These are phyloP conservation scores for Acipenser transmontanus DNA, from an alignment of 2,797 vertebrate genomes.

Conservation along the genomic window DNA sequence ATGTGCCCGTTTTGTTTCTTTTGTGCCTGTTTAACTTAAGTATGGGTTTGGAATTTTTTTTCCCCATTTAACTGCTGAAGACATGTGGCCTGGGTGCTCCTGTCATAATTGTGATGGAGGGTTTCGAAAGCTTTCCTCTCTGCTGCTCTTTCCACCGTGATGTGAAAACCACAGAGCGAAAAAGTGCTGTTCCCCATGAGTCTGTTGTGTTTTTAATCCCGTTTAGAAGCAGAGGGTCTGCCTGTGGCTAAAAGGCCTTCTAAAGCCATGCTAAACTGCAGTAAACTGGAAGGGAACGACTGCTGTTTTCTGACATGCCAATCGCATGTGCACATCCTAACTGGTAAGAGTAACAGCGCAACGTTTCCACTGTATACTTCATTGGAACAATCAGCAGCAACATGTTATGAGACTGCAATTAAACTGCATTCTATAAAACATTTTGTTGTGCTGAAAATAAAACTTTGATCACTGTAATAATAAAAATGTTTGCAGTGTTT, in stretches of 20 bases:
- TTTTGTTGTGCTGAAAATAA: no score
- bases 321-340: slow-evolving; percentile 78
- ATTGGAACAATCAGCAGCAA: no score
- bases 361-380: no score
- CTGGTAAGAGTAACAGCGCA: slow-evolving; percentile 69
- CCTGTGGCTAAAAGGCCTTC: slow-evolving; percentile 51
- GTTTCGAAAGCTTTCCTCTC: no score
- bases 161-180: no score
- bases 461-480: no score
- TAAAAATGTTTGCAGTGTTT: no score
- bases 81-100: no score
- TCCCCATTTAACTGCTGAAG: not conserved
- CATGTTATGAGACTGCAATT: no score
- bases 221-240: slow-evolving; percentile 76
- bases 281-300: slow-evolving; percentile 79
- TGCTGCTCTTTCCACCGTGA: no score
- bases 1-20: not conserved
- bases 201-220: slow-evolving; percentile 63
- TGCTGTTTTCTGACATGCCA: slow-evolving; percentile 86
- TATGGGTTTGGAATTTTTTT: slow-evolving; percentile 2
- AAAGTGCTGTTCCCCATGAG: slow-evolving; percentile 54
- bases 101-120: no score
- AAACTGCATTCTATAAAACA: no score
- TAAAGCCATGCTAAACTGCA: slow-evolving; percentile 79
- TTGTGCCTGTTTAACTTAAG: slow-evolving; percentile 3